Conservation (phyloP, 2,888 invertebrate species). For the Drosophila monieri region DNA sequence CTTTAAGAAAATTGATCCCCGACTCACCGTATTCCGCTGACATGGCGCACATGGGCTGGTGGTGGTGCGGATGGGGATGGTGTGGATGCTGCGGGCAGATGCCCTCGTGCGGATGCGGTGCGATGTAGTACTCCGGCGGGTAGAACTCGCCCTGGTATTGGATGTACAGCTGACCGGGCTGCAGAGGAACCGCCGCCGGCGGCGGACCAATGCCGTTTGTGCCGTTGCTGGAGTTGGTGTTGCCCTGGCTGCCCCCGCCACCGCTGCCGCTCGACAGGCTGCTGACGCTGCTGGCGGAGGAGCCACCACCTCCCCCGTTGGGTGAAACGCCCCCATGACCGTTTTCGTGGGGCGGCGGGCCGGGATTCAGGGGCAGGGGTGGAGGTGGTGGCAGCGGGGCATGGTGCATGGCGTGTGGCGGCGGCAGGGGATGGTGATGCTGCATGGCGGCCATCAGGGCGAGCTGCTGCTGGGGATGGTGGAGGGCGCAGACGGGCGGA, state of each 20-base stretch:
- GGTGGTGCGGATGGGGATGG: slow-evolving; percentile 80
- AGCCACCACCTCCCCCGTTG: slow-evolving; percentile 60
- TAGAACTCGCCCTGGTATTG: slow-evolving; percentile 83
- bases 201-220: slow-evolving; percentile 72
- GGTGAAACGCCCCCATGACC: slow-evolving; percentile 65
- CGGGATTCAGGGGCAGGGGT: slow-evolving; percentile 30
- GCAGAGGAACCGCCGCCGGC: slow-evolving; percentile 56
- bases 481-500: slow-evolving; percentile 81
- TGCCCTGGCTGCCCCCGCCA: slow-evolving; percentile 57
- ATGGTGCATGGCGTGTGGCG: slow-evolving; percentile 51
- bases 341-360: slow-evolving; percentile 68
- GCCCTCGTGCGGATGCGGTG: slow-evolving; percentile 83
- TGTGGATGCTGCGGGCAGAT: slow-evolving; percentile 86
- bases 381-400: slow-evolving; percentile 39
- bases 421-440: slow-evolving; percentile 70
- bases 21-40: slow-evolving; percentile 90
- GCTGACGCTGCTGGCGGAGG: slow-evolving; percentile 72
- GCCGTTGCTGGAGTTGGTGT: slow-evolving; percentile 59
- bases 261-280: slow-evolving; percentile 68
- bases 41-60: slow-evolving; percentile 89
- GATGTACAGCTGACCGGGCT: slow-evolving; percentile 81
- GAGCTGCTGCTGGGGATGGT: slow-evolving; percentile 82
- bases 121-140: slow-evolving; percentile 83
- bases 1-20: background rate
- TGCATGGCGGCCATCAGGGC: slow-evolving; percentile 83